Base-by-base conservation (phyloP, 1,140 invertebrate genomes). In the Cydia strobilella region DNA sequence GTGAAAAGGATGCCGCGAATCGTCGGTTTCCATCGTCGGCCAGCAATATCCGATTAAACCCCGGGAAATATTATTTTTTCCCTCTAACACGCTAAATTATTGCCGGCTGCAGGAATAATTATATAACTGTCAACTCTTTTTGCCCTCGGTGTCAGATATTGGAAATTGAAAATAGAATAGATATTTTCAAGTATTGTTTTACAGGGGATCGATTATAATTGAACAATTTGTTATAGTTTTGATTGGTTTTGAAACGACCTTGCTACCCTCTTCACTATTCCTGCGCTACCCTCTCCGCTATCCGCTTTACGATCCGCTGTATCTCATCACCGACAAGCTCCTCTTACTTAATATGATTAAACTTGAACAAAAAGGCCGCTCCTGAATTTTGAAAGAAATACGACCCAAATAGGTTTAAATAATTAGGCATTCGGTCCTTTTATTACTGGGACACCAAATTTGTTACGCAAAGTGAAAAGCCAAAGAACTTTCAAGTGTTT, bases 381-480 rank as follows among this genome's bases (percentile, higher is more conserved):
- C n/a, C 15, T 20, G 2, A 54, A 5, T 9, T 15, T 7, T 18
- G 20, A 7, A 54, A 54, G 0, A 9, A 9, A 54, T 7, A 54
- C 5, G 51, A 7, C 15, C 51, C 3, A 54, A 7, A 1, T 54
- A n/a, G 20, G 13, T 54, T 18, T 18, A n/a, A 5, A 18, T 54
- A 0, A 9, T 9, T 54, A 9, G 51, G n/a, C 51, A 15, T 20
- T 54, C 5, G 0, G 51, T 6, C 51, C 0, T 54, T 54, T 54
- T 54, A 1, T 7, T 54, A 20, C 6, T n/a, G n/a, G 15, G 15
- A n/a, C 13, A 6, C n/a, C 6, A 54, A 54, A 54, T 54, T 54
- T 54, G 51, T 54, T 54, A 54, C 51, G 51, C 51, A 20, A 54
- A 54, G 51, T 54, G 51, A 54, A 54, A 13, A n/a, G 51, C 4